Percentiles rank a stretch among this genome's conserved stretches.
phyloP scores from a whole-genome alignment of 2,888 invertebrate genomes.

The Microplitis deprimator region DNA sequence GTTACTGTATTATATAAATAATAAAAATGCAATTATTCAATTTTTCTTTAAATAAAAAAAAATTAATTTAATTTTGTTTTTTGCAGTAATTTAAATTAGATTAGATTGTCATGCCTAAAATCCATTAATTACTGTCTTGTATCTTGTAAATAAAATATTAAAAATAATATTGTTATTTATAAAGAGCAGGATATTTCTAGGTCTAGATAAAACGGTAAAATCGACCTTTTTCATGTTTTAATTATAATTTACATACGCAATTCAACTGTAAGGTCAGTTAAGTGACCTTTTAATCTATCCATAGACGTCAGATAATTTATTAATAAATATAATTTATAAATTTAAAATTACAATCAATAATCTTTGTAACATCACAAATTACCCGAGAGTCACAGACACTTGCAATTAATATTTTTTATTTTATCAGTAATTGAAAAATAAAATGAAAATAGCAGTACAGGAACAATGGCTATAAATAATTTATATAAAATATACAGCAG shows the following conservation, averaged over 20 bases:
- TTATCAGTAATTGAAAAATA: not conserved
- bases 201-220: not conserved
- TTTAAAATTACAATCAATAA: not conserved
- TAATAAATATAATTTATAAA: not conserved
- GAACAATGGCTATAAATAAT: too few species aligned
- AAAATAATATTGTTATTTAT: not conserved
- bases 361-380: not conserved
- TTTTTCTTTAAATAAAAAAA: not conserved
- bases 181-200: not conserved
- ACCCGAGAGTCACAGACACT: not conserved
- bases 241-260: not conserved
- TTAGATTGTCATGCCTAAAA: not conserved
- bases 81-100: not conserved
- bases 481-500: not conserved
- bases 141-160: not conserved
- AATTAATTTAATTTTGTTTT: not conserved
- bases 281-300: not conserved
- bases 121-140: not conserved
- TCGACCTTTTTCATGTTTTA: not conserved
- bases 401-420: not conserved
- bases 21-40: not conserved
- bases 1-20: not conserved
- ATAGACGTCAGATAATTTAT: not conserved
- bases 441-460: not conserved
- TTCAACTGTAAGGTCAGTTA: not conserved